A percentile compares a stretch with the other conserved stretches of the same genome.
These are phyloP conservation scores for Cheirogaleus medius DNA, from an alignment of 2,113 vertebrate genomes.

Conservation along the genomic window DNA sequence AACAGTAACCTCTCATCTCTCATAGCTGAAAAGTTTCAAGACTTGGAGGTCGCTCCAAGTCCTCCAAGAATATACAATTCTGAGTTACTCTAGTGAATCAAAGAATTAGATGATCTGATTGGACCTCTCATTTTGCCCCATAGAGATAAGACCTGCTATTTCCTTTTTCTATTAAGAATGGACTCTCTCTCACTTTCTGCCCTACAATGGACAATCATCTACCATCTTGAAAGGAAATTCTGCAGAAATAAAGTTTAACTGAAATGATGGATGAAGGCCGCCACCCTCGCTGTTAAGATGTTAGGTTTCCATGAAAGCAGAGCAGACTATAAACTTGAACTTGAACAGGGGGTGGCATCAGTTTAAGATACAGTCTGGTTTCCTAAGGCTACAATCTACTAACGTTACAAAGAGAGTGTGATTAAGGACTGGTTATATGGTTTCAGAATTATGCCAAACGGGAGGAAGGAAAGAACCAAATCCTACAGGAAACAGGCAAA, in stretches of 20 bases:
- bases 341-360: slow-evolving; percentile 30
- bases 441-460: slow-evolving; percentile 75
- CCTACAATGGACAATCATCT: slow-evolving; percentile 14
- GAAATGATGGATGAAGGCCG: slow-evolving; percentile 43
- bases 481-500: slow-evolving; percentile 48
- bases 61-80: background rate
- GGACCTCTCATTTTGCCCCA: background rate
- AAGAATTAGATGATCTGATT: slow-evolving; percentile 2
- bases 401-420: slow-evolving; percentile 64
- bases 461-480: slow-evolving; percentile 43
- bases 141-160: background rate
- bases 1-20: background rate
- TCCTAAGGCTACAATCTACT: slow-evolving; percentile 56
- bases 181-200: background rate
- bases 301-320: background rate
- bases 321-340: slow-evolving; percentile 33
- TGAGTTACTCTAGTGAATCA: slow-evolving; percentile 36
- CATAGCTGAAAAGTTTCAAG: background rate
- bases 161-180: background rate
- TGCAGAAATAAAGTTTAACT: slow-evolving; percentile 55
- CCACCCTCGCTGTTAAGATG: slow-evolving; percentile 55
- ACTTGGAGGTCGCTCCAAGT: background rate
- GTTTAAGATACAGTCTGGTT: background rate
- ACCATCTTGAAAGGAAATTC: slow-evolving; percentile 58
- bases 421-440: slow-evolving; percentile 60